Percentiles rank a stretch among this genome's conserved stretches.
These are phyloP conservation scores for Syngnathus typhle DNA, from an alignment of 2,113 vertebrate species.

Conservation along the genomic window DNA sequence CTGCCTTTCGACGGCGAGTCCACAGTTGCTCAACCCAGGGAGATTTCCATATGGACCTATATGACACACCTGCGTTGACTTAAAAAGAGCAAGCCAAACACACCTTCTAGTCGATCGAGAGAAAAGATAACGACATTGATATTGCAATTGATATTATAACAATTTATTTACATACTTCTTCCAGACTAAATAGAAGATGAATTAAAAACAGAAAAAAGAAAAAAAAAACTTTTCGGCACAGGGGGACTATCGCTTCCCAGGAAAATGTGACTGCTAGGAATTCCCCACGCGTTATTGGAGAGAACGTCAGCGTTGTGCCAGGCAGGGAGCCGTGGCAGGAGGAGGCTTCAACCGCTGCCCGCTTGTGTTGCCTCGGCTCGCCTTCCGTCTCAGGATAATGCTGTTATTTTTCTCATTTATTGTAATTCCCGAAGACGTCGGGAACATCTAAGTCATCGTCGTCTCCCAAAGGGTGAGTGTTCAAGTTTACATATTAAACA, in stretches of 20 bases:
- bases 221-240: slow-evolving; percentile 8
- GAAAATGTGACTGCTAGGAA: slow-evolving; percentile 77
- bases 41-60: not conserved
- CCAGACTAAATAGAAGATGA: too few species aligned
- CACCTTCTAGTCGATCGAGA: not conserved
- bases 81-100: not conserved
- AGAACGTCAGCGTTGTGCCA: slow-evolving; percentile 63
- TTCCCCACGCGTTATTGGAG: slow-evolving; percentile 68
- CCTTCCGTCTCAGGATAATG: slow-evolving; percentile 15
- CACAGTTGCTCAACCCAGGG: not conserved
- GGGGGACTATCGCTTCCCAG: slow-evolving; percentile 62
- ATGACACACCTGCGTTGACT: not conserved
- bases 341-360: slow-evolving; percentile 31
- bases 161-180: not conserved
- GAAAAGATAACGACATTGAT: not conserved
- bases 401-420: not conserved
- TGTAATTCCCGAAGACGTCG: not conserved
- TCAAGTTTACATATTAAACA: not conserved
- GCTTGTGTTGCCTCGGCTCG: not conserved
- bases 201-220: not conserved
- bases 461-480: slow-evolving; percentile 32
- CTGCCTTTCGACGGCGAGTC: fast-evolving
- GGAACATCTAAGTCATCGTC: not conserved
- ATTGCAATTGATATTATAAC: not conserved
- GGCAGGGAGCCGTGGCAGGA: slow-evolving; percentile 35